Conservation (phyloP, 2,888 invertebrate genomes). For the Sinelater perroti region DNA sequence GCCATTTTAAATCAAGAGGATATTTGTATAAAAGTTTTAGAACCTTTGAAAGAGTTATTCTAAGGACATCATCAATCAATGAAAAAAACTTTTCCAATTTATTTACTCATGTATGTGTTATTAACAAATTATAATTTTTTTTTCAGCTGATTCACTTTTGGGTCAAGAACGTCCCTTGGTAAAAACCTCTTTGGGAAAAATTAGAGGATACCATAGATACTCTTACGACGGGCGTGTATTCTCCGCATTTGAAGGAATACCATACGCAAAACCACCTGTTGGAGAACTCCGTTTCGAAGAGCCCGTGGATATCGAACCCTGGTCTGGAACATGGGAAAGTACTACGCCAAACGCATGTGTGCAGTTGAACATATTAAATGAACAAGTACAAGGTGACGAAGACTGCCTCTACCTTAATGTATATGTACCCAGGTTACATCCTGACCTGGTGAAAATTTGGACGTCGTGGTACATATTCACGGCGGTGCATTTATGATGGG, state of each 20-base stretch:
- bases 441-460: conserved; percentile 3
- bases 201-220: conserved; percentile 5
- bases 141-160: not conserved
- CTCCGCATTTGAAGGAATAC: conserved; percentile 20
- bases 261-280: conserved; percentile 23
- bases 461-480: conserved; percentile 25
- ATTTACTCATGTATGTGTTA: too few species aligned
- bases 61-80: too few species aligned
- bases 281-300: conserved; percentile 19
- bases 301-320: conserved; percentile 5
- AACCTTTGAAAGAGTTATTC: too few species aligned
- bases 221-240: conserved; percentile 11
- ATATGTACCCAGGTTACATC: conserved; percentile 16
- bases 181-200: conserved; percentile 5
- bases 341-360: not conserved
- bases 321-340: conserved; percentile 6
- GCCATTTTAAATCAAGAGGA: too few species aligned
- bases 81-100: too few species aligned
- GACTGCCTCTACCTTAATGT: conserved; percentile 24
- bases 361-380: not conserved
- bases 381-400: conserved; percentile 5
- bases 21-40: too few species aligned
- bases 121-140: too few species aligned
- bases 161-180: conserved; percentile 2
- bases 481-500: conserved; percentile 23